Conservation (phyloP, 2,888 invertebrate species). For the Cremastinae sp. region DNA sequence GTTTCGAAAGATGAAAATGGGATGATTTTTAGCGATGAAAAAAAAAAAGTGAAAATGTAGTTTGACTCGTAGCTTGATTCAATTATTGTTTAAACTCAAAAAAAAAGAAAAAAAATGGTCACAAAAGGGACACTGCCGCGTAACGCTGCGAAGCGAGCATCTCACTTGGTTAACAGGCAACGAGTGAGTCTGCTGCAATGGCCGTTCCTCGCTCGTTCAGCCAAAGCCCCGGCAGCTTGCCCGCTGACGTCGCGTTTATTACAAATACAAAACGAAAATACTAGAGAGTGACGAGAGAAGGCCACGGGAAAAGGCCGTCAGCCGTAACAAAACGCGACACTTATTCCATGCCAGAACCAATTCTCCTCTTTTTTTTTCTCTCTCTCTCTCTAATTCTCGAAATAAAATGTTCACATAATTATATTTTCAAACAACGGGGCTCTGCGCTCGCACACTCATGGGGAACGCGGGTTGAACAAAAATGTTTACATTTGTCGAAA, state of each 20-base stretch:
- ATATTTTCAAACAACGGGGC: not conserved
- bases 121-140: constrained; percentile 50
- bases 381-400: constrained; percentile 28
- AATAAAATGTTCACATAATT: constrained; percentile 29
- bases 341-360: constrained; percentile 19
- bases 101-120: constrained; percentile 2
- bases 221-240: constrained; percentile 21
- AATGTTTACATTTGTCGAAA: not conserved
- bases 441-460: not conserved
- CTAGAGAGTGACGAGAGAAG: constrained; percentile 57
- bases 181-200: constrained; percentile 60
- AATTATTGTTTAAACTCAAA: not conserved
- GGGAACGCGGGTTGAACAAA: constrained; percentile 5
- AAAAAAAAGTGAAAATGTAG: not conserved
- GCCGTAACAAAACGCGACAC: constrained; percentile 57
- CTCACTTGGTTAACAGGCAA: constrained; percentile 59
- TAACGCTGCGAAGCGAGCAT: constrained; percentile 58
- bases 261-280: constrained; percentile 42
- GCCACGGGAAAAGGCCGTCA: constrained; percentile 63
- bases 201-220: constrained; percentile 43
- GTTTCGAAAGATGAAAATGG: not conserved
- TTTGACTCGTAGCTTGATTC: not conserved
- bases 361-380: constrained; percentile 15
- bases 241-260: constrained; percentile 23
- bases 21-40: not conserved